Percentiles rank a stretch among this genome's conserved stretches.
These are phyloP conservation scores for Argyra leucocephala DNA, from an alignment of 2,888 invertebrate genomes.

Conservation along the genomic window DNA sequence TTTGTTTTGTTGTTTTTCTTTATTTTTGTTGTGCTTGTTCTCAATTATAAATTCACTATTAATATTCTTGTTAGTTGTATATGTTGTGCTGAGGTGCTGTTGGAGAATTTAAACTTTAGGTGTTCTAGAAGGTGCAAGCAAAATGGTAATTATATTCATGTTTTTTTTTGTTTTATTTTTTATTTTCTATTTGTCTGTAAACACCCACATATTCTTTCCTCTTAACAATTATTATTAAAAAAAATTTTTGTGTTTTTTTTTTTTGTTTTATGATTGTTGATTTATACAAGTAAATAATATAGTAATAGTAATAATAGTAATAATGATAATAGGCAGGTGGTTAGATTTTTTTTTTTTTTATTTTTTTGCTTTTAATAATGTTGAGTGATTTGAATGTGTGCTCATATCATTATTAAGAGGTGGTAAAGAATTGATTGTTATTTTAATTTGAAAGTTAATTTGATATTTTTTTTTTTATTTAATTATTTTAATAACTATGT, in stretches of 20 bases:
- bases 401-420: neutral
- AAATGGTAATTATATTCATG: slow-evolving; percentile 6
- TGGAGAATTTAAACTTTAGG: too few relatives aligned
- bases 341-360: neutral
- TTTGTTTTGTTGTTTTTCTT: too few relatives aligned
- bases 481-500: neutral
- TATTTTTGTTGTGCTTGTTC: too few relatives aligned
- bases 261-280: neutral
- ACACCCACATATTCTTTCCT: neutral
- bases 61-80: too few relatives aligned
- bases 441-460: neutral
- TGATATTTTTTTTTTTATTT: neutral
- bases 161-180: too few relatives aligned
- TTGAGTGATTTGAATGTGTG: too few relatives aligned
- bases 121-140: neutral
- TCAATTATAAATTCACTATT: too few relatives aligned
- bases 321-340: neutral
- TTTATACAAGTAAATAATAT: neutral
- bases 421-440: neutral
- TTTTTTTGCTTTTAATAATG: neutral
- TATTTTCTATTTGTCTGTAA: slow-evolving; percentile 1
- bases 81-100: too few relatives aligned
- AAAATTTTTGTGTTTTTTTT: neutral
- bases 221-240: neutral
- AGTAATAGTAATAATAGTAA: neutral